Evolutionary conservation across 2,797 vertebrate genomes (phyloP), one percentile per base, ranked within the genome.

Genomic region (Sebastes vulpes): DNA sequence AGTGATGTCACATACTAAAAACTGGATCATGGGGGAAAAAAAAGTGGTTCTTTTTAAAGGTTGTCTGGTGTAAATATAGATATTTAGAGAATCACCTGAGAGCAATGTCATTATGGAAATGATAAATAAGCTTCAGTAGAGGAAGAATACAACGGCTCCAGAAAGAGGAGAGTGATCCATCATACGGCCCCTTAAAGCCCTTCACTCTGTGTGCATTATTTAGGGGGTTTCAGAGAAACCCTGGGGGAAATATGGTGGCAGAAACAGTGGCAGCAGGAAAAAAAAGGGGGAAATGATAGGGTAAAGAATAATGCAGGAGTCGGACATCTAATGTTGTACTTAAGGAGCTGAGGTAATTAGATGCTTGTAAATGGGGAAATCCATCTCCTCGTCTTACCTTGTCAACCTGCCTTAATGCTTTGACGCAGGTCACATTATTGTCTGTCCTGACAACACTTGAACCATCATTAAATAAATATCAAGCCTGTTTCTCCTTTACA

Each of bases 141-240:
- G 77, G 66, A 89, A 81, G 87, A 88, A 83, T 84, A 77, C 82
- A 85, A 83, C 63, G 61, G 81, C 65, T 86, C 86, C 82, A 87
- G 70, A 79, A 88, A 79, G 83, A 78, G 80, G 74, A 66, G 59
- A 72, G 89, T 50, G 72, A 95, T 95, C 89, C 88, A 94, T 95
- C 93, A 94, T 76, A 42, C 28, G 65, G 72, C 75, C 83, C 84
- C 92, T 92, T 80, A 82, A 84, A 92, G 86, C 83, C 81, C 84
- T 86, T 91, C 85, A 84, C 81, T 87, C 57, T 4, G 3, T 79
- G 90, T 95, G 80, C 92, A 94, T 95, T 95, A 95, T 95, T 95
- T 85, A 95, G 88, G 92, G 81, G 81, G 72, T 58, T 92, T 92
- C 74, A 83, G 86, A 89, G 79, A 84, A 75, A 90, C 91, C 90